phyloP scores from a whole-genome alignment of 2,797 vertebrate genomes.

The Phyllotis vaccarum region DNA sequence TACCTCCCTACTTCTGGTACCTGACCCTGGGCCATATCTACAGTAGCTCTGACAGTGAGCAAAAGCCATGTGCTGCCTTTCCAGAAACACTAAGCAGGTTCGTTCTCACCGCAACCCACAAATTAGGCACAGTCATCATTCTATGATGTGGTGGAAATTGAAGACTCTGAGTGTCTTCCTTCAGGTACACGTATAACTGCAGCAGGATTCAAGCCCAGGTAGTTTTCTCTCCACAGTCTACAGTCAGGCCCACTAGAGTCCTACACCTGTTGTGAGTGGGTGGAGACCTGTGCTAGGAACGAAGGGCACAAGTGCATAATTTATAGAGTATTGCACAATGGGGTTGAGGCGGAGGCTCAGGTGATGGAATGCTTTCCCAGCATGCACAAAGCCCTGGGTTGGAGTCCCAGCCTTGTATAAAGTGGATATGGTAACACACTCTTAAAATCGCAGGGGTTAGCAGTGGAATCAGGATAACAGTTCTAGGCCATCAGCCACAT shows the following conservation, averaged over 20 bases:
- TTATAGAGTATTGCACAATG: conserved; percentile 50
- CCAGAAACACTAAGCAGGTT: neutral
- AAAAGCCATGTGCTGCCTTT: neutral
- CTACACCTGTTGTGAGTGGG: neutral
- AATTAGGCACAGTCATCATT: neutral
- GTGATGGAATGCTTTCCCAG: neutral
- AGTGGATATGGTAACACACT: neutral
- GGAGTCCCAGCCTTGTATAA: neutral
- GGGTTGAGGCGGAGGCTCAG: neutral
- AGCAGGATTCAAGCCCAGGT: neutral
- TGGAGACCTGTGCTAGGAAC: neutral
- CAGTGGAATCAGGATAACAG: neutral
- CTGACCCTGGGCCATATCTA: neutral
- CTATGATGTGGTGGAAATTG: neutral
- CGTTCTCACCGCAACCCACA: neutral
- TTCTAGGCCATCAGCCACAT: neutral
- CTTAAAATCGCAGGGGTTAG: neutral
- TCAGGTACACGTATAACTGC: neutral
- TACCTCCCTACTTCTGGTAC: neutral
- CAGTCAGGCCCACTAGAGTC: neutral
- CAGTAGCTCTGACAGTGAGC: neutral
- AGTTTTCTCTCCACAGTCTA: neutral
- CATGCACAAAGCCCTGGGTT: neutral
- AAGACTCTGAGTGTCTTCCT: conserved; percentile 11
- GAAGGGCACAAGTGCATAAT: neutral